phyloP scores from a whole-genome alignment of 2,113 vertebrate genomes.

The Corythornis madagascariensis region DNA sequence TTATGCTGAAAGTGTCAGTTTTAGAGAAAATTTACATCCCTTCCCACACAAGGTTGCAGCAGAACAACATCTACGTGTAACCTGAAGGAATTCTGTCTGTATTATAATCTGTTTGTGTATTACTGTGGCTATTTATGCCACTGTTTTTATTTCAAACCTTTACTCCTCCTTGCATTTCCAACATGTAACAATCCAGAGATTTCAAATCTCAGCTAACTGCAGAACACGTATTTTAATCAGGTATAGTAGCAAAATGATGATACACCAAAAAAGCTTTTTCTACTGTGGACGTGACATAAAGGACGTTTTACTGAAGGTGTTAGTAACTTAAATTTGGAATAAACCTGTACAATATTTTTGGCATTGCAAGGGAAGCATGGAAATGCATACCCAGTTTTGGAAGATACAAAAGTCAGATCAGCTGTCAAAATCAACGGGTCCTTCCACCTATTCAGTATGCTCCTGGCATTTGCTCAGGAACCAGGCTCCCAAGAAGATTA shows the following conservation, averaged over 20 bases:
- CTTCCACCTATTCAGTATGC: not conserved
- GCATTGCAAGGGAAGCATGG: not conserved
- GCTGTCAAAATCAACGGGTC: not conserved
- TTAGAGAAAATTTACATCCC: not conserved
- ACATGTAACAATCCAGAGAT: not conserved
- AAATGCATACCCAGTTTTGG: not conserved
- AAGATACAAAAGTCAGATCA: not conserved
- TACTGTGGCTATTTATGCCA: not conserved
- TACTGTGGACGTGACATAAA: not conserved
- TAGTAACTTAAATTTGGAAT: not conserved
- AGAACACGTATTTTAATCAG: not conserved
- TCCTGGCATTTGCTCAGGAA: not conserved
- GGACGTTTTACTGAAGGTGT: not conserved
- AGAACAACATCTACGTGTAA: not conserved
- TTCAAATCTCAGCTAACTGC: not conserved
- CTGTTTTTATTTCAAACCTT: not conserved
- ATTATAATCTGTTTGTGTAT: not conserved
- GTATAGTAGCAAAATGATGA: not conserved
- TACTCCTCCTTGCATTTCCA: not conserved
- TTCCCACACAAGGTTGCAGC: not conserved
- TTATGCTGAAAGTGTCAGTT: not conserved
- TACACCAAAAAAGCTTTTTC: not conserved
- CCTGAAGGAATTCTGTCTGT: not conserved
- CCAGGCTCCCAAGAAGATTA: not conserved
- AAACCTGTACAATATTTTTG: not conserved